phyloP scores from a whole-genome alignment of 2,113 vertebrate species.

The Columba janthina region DNA sequence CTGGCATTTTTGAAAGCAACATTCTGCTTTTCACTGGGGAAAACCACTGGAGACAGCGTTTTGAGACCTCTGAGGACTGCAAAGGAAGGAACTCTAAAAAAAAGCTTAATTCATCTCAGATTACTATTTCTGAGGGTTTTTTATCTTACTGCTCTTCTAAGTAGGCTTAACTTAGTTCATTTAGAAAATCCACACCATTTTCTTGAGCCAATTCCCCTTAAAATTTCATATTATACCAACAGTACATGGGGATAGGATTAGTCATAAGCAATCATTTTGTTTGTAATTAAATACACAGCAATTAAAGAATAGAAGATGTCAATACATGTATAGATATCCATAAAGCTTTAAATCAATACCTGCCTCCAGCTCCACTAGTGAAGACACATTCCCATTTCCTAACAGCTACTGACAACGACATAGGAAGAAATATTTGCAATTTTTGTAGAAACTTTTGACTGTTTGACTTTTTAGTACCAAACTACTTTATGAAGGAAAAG shows the following conservation, averaged over 20 bases:
- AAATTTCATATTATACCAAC: neutral
- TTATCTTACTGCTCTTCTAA: neutral
- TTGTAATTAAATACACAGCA: neutral
- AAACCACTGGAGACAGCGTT: conserved; percentile 2
- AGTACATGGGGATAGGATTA: neutral
- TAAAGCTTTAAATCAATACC: neutral
- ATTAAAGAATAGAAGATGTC: neutral
- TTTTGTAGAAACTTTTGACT: neutral
- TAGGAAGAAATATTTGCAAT: neutral
- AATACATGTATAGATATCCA: neutral
- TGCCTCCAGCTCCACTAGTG: neutral
- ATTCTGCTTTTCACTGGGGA: neutral
- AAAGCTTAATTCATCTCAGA: neutral
- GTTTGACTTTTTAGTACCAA: neutral
- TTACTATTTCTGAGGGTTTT: neutral
- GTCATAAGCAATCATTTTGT: neutral
- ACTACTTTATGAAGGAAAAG: neutral
- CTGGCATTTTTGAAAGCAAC: neutral
- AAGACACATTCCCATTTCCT: neutral
- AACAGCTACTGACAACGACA: neutral
- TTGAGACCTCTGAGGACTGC: neutral
- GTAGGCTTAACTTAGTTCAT: neutral
- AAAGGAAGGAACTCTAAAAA: neutral
- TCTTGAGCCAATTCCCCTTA: neutral
- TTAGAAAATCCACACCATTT: neutral